phyloP scores from a whole-genome alignment of 2,113 vertebrate species.

The Trichomycterus rosablanca region DNA sequence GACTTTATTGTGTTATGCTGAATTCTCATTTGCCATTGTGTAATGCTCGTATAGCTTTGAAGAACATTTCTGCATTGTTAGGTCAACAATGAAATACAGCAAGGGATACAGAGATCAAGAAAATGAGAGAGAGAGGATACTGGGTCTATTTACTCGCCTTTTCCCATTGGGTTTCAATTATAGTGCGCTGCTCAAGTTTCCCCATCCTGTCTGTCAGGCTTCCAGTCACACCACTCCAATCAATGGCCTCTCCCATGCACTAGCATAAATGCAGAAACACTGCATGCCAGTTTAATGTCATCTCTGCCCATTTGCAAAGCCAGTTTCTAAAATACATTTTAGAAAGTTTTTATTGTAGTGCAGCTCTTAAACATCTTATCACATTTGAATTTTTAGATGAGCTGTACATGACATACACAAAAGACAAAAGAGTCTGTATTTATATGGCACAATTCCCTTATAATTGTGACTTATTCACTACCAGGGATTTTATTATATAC shows the following conservation, averaged over 20 bases:
- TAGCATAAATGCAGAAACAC: constrained; percentile 38
- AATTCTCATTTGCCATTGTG: background rate
- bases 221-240: constrained; percentile 51
- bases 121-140: constrained; percentile 2
- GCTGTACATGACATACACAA: too few relatives aligned
- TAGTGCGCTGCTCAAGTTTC: constrained; percentile 51
- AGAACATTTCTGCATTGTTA: constrained; percentile 6
- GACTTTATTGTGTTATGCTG: constrained; percentile 10
- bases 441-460: too few relatives aligned
- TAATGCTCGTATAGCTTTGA: background rate
- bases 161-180: constrained; percentile 59
- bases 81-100: background rate
- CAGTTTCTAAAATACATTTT: too few relatives aligned
- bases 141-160: constrained; percentile 35
- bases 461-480: too few relatives aligned
- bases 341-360: constrained; percentile 10
- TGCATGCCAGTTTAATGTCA: constrained; percentile 18
- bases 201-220: constrained; percentile 38
- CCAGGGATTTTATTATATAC: too few relatives aligned
- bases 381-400: background rate
- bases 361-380: background rate
- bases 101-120: background rate
- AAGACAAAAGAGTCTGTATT: too few relatives aligned
- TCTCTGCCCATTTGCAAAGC: constrained; percentile 2
- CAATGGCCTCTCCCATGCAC: constrained; percentile 59